Base-by-base conservation (phyloP, 1,140 invertebrate genomes). In the Nebria ingens region DNA sequence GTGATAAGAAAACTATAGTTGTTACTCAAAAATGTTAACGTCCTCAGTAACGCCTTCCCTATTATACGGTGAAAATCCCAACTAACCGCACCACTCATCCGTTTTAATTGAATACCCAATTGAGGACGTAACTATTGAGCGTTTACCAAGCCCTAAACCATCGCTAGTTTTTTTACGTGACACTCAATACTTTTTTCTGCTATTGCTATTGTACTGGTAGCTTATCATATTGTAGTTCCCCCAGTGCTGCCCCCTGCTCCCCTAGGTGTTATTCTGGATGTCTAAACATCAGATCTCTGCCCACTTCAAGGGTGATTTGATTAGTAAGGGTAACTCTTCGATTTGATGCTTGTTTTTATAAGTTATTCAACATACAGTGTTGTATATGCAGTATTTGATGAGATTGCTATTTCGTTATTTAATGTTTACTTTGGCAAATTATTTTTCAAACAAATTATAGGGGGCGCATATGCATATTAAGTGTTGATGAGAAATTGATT, bases 31-130 rank as follows among this genome's bases (percentile, higher is more conserved):
- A 45, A 45, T 45, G 40, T 45, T 45, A 45, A 45, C 40, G 17
- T 9, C 9, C 40, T 12, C 40, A 12, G 40, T 4, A 45, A 45
- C 40, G 40, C 40, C 40, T 45, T 17, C 15, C 17, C 40, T 45
- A 45, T 45, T 45, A 45, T 45, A 17, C 15, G 15, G 40, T 17
- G 15, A 45, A 45, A 45, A 45, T 45, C 40, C 40, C 9, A 45
- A 45, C 40, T 45, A 45, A 45, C 40, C 40, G 40, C 40, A 45
- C 40, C 40, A 45, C 40, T 45, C 40, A 45, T 45, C 6, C 40
- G 40, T 45, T 45, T 45, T 45, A 45, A 45, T 45, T 45, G 40
- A 45, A 45, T 45, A 45, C 40, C 9, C 17, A 17, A 45, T 45
- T 45, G 9, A 17, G 15, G 40, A 45, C 6, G 3, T 45, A 45